Evolutionary conservation across 2,888 invertebrate genomes (phyloP).

Genomic region (Helobdella robusta): DNA sequence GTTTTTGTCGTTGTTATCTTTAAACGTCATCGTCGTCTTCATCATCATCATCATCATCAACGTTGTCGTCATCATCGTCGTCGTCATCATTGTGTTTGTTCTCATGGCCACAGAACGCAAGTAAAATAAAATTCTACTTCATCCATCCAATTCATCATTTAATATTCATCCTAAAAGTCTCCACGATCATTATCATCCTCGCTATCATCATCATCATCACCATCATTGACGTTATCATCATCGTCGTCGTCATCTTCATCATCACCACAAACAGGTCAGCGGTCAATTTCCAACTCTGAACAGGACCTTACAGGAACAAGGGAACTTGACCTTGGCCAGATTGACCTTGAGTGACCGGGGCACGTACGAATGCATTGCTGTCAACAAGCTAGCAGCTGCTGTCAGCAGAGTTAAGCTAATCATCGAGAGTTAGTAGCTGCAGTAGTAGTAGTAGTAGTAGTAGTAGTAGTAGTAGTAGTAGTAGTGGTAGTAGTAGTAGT

Average conservation of each 20-base stretch:
- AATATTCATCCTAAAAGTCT: neutral
- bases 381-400: neutral
- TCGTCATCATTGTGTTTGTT: no score
- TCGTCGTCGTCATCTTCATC: slow-evolving; percentile 18
- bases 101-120: no score
- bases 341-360: neutral
- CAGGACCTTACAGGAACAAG: neutral
- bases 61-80: no score
- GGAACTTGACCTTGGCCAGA: slow-evolving; percentile 4
- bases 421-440: slow-evolving; percentile 2
- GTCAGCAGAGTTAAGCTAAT: neutral
- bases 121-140: no score
- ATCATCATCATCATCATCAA: no score
- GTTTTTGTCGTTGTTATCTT: no score
- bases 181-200: neutral
- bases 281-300: neutral
- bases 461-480: no score
- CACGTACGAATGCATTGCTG: neutral
- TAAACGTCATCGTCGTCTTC: no score
- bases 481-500: no score
- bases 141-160: no score
- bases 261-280: slow-evolving; percentile 1
- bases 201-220: slow-evolving; percentile 14
- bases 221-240: slow-evolving; percentile 12
- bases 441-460: no score